Conservation (phyloP, 2,113 vertebrate species). For the Crotalus horridus region DNA sequence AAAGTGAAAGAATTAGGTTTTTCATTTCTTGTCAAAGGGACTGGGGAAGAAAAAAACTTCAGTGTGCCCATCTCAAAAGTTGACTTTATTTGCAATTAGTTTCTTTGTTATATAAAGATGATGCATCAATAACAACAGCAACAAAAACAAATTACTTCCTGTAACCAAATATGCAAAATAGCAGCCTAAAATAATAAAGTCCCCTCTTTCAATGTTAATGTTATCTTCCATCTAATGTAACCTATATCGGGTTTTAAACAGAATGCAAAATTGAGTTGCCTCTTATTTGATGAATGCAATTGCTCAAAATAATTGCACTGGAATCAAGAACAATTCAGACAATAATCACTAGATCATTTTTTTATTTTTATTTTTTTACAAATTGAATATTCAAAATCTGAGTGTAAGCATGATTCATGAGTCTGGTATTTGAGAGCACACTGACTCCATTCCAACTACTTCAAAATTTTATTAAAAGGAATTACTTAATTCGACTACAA, state of each 20-base stretch:
- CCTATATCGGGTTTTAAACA: background rate
- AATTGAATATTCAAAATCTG: background rate
- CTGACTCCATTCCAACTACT: background rate
- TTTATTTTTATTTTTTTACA: background rate
- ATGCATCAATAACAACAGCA: background rate
- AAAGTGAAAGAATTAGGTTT: slow-evolving; percentile 51
- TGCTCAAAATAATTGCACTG: background rate
- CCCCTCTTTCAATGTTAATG: background rate
- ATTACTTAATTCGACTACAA: background rate
- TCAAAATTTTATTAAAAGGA: background rate
- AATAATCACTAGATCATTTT: background rate
- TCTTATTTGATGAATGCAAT: background rate
- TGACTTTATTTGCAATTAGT: background rate
- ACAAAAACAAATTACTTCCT: background rate
- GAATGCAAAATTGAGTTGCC: background rate
- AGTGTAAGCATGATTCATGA: background rate
- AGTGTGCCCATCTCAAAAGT: slow-evolving; percentile 9
- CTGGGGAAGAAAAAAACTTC: background rate
- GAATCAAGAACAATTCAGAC: background rate
- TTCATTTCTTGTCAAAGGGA: background rate
- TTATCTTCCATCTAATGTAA: background rate
- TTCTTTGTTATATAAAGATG: slow-evolving; percentile 20
- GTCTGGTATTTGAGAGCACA: background rate
- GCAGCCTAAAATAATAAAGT: background rate
- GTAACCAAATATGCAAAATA: background rate